Base-by-base conservation (phyloP, 2,888 invertebrate species). In the Drosophila infuscata region DNA sequence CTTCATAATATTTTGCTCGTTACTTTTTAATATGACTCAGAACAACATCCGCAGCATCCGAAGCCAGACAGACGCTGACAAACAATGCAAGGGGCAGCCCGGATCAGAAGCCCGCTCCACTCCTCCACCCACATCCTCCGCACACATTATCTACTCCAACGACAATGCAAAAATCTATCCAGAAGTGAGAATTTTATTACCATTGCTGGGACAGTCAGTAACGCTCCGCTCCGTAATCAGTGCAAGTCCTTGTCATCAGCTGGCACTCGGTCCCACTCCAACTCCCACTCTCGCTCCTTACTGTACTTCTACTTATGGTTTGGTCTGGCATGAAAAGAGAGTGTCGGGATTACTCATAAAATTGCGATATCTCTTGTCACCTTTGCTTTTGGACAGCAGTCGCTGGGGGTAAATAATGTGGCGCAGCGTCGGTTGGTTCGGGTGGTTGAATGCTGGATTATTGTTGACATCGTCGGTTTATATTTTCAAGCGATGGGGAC, bases 321-420 rank as follows among this genome's bases (percentile, higher is more conserved):
- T 46, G 20, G 25, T 33, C 57, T 17, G 29, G 77, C 70, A 70
- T 72, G 72, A 75, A 75, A 81, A 79, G 71, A 81, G 81, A 81
- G 81, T 85, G 85, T 87, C 81, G 67, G 85, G 86, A 83, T 80
- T 82, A 88, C 84, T 85, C 86, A 90, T 90, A 91, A 91, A 89
- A 86, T 90, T 90, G 87, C 83, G 84, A 90, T 90, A 88, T 91
- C 88, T 91, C 90, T 91, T 91, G 91, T 91, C 91, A 91, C 91
- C 91, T 91, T 87, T 83, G 81, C 46, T 46, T 46, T 80, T 69
- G 79, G 70, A 67, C 60, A 36, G 29, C 67, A 62, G 63, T 60
- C 67, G 53, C 76, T 62, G 41, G 38, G 57, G 62, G 43, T 43
- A 41, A 72, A 67, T 63, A 32, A 63, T 72, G 57, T 60, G 57